These are phyloP conservation scores for Drosophila subobscura DNA, from an alignment of 1,140 invertebrate species.

Conservation along the genomic window DNA sequence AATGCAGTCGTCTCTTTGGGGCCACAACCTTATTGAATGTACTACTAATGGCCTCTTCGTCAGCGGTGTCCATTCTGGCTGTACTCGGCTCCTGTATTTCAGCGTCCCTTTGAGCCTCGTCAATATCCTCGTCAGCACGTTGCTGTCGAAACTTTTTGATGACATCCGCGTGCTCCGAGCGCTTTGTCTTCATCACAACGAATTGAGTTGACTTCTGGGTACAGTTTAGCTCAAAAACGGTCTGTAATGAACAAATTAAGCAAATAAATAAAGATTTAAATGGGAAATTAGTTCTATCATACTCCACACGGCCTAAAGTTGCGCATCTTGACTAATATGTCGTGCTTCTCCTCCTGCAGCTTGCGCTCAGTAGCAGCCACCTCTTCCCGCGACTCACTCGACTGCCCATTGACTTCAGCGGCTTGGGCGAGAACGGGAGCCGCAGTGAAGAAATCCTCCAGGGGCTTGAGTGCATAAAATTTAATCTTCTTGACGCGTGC, in stretches of 20 bases:
- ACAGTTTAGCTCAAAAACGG: slow-evolving; percentile 95
- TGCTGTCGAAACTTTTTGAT: slow-evolving; percentile 84
- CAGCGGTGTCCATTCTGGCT: slow-evolving; percentile 32
- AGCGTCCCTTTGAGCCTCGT: slow-evolving; percentile 60
- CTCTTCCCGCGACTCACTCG: slow-evolving; percentile 38
- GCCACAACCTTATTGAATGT: slow-evolving; percentile 85
- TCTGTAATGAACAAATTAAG: slow-evolving; percentile 85
- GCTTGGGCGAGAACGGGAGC: slow-evolving; percentile 57
- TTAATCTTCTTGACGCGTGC: slow-evolving; percentile 88
- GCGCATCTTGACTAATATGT: slow-evolving; percentile 91
- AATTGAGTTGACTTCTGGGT: slow-evolving; percentile 91
- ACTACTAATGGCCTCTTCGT: slow-evolving; percentile 68
- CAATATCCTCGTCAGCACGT: slow-evolving; percentile 76
- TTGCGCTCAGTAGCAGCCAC: slow-evolving; percentile 70
- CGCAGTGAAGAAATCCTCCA: slow-evolving; percentile 81
- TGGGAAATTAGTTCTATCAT: slow-evolving; percentile 80
- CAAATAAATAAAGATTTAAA: neutral
- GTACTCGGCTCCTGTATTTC: slow-evolving; percentile 38
- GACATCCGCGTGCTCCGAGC: slow-evolving; percentile 86
- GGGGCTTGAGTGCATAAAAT: slow-evolving; percentile 76
- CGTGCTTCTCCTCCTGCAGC: slow-evolving; percentile 81
- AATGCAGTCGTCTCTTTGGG: slow-evolving; percentile 85
- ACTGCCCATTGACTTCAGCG: slow-evolving; percentile 52
- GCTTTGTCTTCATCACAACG: slow-evolving; percentile 89
- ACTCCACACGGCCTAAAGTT: slow-evolving; percentile 93